These are phyloP conservation scores for Platichthys flesus DNA, from an alignment of 2,113 vertebrate species.

Conservation along the genomic window DNA sequence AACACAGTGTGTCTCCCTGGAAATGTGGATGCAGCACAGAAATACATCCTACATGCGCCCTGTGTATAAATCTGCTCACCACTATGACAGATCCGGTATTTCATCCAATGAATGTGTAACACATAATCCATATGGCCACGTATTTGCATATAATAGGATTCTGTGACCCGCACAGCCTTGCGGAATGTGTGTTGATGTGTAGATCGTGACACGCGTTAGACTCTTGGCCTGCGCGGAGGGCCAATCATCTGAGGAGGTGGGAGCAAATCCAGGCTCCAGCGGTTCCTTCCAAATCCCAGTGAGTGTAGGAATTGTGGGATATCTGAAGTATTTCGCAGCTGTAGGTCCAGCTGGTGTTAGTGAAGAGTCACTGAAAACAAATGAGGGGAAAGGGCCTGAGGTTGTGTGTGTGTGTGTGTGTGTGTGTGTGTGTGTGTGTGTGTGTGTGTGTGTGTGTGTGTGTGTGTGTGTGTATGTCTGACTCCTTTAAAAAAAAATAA, in stretches of 20 bases:
- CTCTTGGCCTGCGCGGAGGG: conserved; percentile 28
- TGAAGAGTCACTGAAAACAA: conserved; percentile 32
- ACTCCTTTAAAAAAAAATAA: not conserved
- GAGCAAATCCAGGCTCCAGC: conserved; percentile 47
- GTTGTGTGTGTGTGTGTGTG: too few species aligned
- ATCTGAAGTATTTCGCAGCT: conserved; percentile 71
- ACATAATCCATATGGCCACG: conserved; percentile 22
- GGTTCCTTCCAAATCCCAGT: conserved; percentile 62
- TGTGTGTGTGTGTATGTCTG: too few species aligned
- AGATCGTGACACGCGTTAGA: conserved; percentile 55
- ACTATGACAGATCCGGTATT: conserved; percentile 23
- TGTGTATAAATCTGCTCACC: conserved; percentile 45
- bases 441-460: too few species aligned
- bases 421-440: too few species aligned
- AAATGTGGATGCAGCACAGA: conserved; percentile 33
- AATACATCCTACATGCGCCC: conserved; percentile 18
- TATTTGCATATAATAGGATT: conserved; percentile 20
- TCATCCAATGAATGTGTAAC: conserved; percentile 14
- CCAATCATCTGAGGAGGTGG: conserved; percentile 60
- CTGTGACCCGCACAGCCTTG: conserved; percentile 3
- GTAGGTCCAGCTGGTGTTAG: conserved; percentile 59
- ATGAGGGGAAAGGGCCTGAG: not conserved
- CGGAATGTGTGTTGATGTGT: conserved; percentile 33
- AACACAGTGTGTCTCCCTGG: conserved; percentile 12
- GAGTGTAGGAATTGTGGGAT: conserved; percentile 55